Evolutionary conservation across 2,797 vertebrate species (phyloP), one percentile per base, ranked within the genome.

Genomic region (Notolabrus celidotus): DNA sequence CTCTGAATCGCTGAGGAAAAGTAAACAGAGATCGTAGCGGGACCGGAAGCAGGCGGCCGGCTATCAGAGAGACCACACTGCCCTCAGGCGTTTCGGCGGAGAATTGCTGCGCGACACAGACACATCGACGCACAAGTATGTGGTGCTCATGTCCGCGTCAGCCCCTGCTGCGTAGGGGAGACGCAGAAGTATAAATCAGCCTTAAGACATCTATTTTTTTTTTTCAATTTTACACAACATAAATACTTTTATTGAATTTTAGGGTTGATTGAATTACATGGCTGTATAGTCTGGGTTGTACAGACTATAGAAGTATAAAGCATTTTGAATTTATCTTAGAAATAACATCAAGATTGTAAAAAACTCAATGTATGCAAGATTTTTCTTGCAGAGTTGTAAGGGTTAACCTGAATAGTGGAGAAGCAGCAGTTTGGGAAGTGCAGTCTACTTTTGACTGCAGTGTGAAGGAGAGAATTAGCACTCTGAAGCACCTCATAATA

Each of bases 401-500:
- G 22, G 46, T 47, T 47, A 47, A 47, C 46, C 23, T 25, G 23
- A 43, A 59, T 41, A 56, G 19, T 1, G 49, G n/a, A 19, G 49
- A 36, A 51, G 38, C 31, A 67, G 61, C 23, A 55, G 67, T 63
- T 66, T 45, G 27, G 34, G 43, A 47, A 52, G 42, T 16, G 39
- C 10, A 19, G 64, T 45, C 34, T 52, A 76, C 46, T 53, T 59
- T 62, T 58, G 53, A 73, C 50, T 58, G 52, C 59, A 74, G 66
- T 66, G 39, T 46, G 55, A 62, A 54, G 45, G 53, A 31, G 50
- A 55, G 22, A 64, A 78, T 72, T 79, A 69, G 49, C 31, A 63
- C 47, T 71, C 67, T 77, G 55, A 69, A 82, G 70, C 47, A 62
- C 54, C 63, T 74, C 62, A 65, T 69, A 70, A 67, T 72, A 45